phyloP scores from a whole-genome alignment of 2,797 vertebrate species.

The Sciaenops ocellatus region DNA sequence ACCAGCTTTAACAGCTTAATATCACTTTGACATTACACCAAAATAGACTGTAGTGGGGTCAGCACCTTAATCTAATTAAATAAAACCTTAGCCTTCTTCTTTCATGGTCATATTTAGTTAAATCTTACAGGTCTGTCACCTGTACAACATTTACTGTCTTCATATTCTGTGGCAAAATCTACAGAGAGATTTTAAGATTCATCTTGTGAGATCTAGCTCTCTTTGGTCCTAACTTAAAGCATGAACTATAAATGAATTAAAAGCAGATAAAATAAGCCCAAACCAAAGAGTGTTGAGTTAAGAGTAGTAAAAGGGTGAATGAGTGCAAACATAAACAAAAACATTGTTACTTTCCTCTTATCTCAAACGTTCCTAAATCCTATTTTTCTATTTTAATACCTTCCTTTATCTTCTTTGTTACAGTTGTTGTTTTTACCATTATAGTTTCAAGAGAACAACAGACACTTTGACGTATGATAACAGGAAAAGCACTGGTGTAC shows the following conservation, averaged over 20 bases:
- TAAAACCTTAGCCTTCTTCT: neutral
- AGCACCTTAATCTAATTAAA: constrained; percentile 12
- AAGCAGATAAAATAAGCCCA: no score
- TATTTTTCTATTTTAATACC: neutral
- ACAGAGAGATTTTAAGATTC: neutral
- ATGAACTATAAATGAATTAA: neutral
- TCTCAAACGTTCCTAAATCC: no score
- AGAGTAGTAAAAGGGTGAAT: no score
- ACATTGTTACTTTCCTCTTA: no score
- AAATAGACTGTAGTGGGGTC: neutral
- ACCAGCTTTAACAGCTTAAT: constrained; percentile 16
- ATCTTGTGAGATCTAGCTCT: neutral
- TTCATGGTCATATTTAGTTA: neutral
- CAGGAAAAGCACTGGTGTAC: neutral
- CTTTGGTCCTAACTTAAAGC: neutral
- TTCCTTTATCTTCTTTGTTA: neutral
- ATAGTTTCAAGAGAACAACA: neutral
- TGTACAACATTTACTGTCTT: neutral
- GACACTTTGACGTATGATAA: neutral
- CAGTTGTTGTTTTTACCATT: neutral
- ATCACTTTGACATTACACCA: constrained; percentile 20
- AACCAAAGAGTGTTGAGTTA: no score
- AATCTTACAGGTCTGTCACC: neutral
- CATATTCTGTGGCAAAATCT: neutral
- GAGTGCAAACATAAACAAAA: no score